Conservation (phyloP, 2,113 vertebrate genomes). For the Eleginops maclovinus region DNA sequence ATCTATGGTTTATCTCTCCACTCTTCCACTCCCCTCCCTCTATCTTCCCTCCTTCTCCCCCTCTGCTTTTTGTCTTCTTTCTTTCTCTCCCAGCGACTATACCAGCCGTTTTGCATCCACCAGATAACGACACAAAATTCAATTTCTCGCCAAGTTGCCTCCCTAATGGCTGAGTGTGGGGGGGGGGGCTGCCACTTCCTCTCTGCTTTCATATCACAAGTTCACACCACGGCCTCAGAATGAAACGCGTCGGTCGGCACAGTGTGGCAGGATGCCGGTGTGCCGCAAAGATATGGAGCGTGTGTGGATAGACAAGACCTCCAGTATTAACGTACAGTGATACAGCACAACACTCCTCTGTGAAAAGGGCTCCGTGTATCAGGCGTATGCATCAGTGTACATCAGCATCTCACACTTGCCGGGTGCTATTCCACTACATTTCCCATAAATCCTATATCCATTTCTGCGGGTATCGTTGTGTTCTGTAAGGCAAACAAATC, state of each 20-base stretch:
- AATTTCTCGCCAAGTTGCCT: constrained; percentile 78
- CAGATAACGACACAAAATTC: constrained; percentile 79
- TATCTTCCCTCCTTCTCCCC: background rate
- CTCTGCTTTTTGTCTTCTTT: constrained; percentile 32
- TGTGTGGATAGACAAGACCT: background rate
- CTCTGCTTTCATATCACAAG: constrained; percentile 18
- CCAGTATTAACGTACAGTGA: background rate
- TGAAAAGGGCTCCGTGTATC: background rate
- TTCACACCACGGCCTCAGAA: background rate
- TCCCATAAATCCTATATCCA: background rate
- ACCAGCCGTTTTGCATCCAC: constrained; percentile 66
- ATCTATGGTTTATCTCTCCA: constrained; percentile 22
- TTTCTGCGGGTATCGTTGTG: no score
- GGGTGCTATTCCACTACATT: background rate
- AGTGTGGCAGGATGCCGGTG: background rate
- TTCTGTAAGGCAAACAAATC: no score
- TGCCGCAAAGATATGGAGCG: background rate
- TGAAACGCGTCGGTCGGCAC: background rate
- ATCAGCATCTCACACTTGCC: background rate
- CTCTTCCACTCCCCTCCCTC: constrained; percentile 20
- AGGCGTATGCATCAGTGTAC: background rate
- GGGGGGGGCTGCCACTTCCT: constrained; percentile 15
- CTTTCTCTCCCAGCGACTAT: constrained; percentile 32
- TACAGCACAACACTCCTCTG: background rate
- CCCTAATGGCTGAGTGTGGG: constrained; percentile 67